These are phyloP conservation scores for Marcusenius ussheri DNA, from an alignment of 2,113 vertebrate species.

Conservation along the genomic window DNA sequence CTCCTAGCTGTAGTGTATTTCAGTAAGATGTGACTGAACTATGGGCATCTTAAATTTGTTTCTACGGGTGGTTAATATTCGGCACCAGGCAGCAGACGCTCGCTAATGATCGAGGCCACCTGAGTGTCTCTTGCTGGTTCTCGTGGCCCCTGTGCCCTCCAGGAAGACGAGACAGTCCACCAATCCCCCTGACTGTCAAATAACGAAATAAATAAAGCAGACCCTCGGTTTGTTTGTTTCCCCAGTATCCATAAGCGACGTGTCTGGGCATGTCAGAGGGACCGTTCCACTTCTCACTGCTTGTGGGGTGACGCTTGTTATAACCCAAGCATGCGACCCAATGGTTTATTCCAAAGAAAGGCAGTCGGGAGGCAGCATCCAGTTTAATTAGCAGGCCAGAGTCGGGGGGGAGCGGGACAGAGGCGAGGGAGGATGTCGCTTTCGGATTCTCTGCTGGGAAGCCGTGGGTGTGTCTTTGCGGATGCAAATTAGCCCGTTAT, in stretches of 20 bases:
- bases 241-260: constrained; percentile 8
- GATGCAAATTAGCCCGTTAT: neutral
- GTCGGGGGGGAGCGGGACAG: neutral
- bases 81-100: neutral
- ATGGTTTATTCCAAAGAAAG: constrained; percentile 4
- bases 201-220: neutral
- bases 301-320: neutral
- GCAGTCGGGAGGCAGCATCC: neutral
- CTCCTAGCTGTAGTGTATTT: neutral
- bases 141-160: neutral
- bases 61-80: neutral
- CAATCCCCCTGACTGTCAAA: neutral
- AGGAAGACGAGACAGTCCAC: neutral
- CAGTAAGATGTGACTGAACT: constrained; percentile 10
- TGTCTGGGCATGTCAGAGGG: constrained; percentile 39
- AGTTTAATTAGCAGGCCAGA: neutral
- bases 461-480: neutral
- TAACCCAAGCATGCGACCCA: neutral
- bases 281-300: constrained; percentile 25
- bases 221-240: constrained; percentile 33
- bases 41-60: neutral
- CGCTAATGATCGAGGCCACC: neutral
- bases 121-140: neutral
- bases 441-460: neutral
- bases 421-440: neutral